phyloP scores from a whole-genome alignment of 2,888 invertebrate genomes.

The Selenia dentaria region DNA sequence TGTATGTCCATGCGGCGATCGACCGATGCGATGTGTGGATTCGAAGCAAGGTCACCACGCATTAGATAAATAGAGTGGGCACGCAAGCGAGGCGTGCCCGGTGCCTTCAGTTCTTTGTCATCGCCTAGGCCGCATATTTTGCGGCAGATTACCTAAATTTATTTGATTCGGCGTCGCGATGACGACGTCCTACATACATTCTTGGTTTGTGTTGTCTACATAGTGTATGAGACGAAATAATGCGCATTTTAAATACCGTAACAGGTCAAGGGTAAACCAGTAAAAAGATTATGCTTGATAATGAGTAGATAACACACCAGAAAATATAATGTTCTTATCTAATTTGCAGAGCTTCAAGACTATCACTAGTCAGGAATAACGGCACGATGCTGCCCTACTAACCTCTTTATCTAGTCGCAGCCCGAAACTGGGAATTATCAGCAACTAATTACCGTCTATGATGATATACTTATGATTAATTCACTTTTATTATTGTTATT shows the following conservation, averaged over 20 bases:
- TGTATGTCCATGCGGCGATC: slow-evolving; percentile 50
- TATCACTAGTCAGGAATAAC: slow-evolving; percentile 31
- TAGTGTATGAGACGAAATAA: slow-evolving; percentile 32
- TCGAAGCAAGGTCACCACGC: slow-evolving; percentile 56
- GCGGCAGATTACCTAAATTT: slow-evolving; percentile 40
- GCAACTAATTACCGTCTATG: slow-evolving; percentile 21
- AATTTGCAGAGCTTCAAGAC: slow-evolving; percentile 36
- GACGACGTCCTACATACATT: slow-evolving; percentile 38
- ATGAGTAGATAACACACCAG: slow-evolving; percentile 41
- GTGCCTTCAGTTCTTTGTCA: slow-evolving; percentile 27
- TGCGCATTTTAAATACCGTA: slow-evolving; percentile 60
- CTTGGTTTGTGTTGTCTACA: slow-evolving; percentile 23
- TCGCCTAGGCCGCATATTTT: slow-evolving; percentile 18
- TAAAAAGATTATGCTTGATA: slow-evolving; percentile 41
- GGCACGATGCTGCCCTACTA: slow-evolving; percentile 55
- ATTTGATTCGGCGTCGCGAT: slow-evolving; percentile 23
- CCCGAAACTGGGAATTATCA: slow-evolving; percentile 28
- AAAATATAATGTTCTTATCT: slow-evolving; percentile 52
- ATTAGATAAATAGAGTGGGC: slow-evolving; percentile 47
- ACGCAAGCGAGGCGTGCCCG: slow-evolving; percentile 50
- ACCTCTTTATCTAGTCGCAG: slow-evolving; percentile 54
- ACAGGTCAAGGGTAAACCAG: slow-evolving; percentile 64
- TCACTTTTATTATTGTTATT: slow-evolving; percentile 10
- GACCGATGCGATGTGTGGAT: no score
- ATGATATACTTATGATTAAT: slow-evolving; percentile 22